Evolutionary conservation across 1,140 invertebrate species (phyloP), one percentile per base, ranked within the genome.

Genomic region (Solen grandis): DNA sequence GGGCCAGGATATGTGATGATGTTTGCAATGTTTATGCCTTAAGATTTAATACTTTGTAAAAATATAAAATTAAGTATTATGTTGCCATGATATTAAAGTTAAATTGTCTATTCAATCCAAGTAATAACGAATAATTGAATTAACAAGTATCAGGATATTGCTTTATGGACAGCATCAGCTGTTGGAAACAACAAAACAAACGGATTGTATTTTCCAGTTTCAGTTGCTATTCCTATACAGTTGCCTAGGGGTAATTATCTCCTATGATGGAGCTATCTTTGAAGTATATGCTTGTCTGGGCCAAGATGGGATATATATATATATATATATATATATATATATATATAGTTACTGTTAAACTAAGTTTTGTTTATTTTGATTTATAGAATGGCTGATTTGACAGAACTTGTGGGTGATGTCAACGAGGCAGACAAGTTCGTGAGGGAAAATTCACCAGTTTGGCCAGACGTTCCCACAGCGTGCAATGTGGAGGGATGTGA

Each of bases 1-100:
- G 35, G 60, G 31, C 60, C 60, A 63, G 29, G 60, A 63, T 63
- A 36, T 63, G 22, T 63, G 1, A n/a, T 35, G 38, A 63, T 63
- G 35, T 14, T 63, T 46, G 41, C 8, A 19, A 46, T 46, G 19
- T 46, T 19, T 46, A 19, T 46, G 41, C 41, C 19, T 46, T 46
- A 8, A 19, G 19, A 46, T 46, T 8, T 8, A 46, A 46, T 19
- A 46, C 19, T 19, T 46, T 46, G 41, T 46, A 19, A 10, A 46
- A 8, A 46, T 10, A 46, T 8, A 46, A 8, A 10, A 46, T 19
- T 19, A 46, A 19, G 8, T 19, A 46, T 46, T 10, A 8, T 46
- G 41, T 10, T 10, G 41, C 41, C 41, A 46, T 46, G 41, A 46
- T 46, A 46, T 46, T 46, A 46, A 46, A 8, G 8, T 46, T 46